Percentiles rank a stretch among this genome's conserved stretches.
phyloP scores from a whole-genome alignment of 2,888 invertebrate species.

The Dasysyrphus tricinctus region DNA sequence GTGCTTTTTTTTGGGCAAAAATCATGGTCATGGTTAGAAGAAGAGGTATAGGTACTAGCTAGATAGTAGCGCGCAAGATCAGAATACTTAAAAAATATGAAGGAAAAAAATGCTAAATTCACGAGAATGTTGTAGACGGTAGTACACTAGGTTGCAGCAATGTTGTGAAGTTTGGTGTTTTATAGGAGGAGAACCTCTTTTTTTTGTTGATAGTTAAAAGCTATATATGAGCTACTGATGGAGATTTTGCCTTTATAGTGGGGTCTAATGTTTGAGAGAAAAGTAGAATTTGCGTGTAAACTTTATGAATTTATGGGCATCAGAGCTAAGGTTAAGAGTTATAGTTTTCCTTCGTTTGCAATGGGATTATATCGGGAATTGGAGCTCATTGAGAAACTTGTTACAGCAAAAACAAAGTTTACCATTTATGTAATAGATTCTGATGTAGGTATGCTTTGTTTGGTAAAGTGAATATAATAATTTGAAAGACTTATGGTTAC shows the following conservation, averaged over 20 bases:
- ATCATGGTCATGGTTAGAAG: conserved; percentile 73
- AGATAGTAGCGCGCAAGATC: conserved; percentile 47
- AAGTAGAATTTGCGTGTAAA: conserved; percentile 38
- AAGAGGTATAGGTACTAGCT: conserved; percentile 13
- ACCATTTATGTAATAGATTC: background rate
- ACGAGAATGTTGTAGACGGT: conserved; percentile 61
- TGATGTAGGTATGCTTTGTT: too few species aligned
- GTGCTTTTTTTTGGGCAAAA: conserved; percentile 58
- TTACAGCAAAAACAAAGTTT: background rate
- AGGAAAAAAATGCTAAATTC: conserved; percentile 64
- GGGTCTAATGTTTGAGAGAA: conserved; percentile 43
- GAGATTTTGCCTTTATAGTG: conserved; percentile 31
- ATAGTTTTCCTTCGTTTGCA: background rate
- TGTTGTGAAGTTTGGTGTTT: conserved; percentile 61
- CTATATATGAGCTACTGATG: conserved; percentile 53
- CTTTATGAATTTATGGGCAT: conserved; percentile 40
- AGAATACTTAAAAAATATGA: conserved; percentile 52
- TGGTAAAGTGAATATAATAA: too few species aligned
- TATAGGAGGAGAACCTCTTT: conserved; percentile 32
- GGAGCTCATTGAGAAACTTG: background rate
- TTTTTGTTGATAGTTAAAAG: conserved; percentile 19
- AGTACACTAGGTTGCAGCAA: conserved; percentile 52
- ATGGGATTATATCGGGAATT: background rate
- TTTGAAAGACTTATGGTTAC: too few species aligned
- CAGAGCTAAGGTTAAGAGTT: conserved; percentile 33